Evolutionary conservation across 2,888 invertebrate genomes (phyloP).

Genomic region (Agrilus mali): DNA sequence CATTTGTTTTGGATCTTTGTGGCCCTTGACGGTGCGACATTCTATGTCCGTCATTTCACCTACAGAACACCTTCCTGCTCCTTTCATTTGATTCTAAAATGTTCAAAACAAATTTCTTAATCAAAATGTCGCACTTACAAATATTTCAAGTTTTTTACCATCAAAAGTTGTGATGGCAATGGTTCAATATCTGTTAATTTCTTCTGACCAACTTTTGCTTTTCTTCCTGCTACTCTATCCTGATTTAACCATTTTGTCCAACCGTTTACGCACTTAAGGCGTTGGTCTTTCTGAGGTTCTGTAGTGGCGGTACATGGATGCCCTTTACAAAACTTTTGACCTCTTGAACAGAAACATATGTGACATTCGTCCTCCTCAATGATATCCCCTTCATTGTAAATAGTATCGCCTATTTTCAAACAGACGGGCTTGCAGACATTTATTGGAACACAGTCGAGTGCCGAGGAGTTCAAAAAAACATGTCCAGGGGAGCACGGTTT

Average conservation of each 20-base stretch:
- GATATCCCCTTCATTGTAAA: conserved; percentile 65
- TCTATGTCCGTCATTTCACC: conserved; percentile 58
- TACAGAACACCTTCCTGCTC: conserved; percentile 43
- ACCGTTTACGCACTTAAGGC: conserved; percentile 46
- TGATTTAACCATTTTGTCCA: conserved; percentile 74
- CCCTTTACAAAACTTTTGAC: conserved; percentile 56
- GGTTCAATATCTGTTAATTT: conserved; percentile 43
- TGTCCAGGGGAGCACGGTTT: conserved; percentile 61
- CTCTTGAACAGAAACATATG: conserved; percentile 63
- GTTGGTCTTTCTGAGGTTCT: conserved; percentile 20
- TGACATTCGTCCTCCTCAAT: conserved; percentile 67
- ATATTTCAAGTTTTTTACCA: conserved; percentile 32
- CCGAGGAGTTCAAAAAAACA: conserved; percentile 57
- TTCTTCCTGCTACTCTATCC: conserved; percentile 29
- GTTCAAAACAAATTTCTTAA: not conserved
- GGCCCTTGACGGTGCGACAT: conserved; percentile 57
- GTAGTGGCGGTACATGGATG: conserved; percentile 45
- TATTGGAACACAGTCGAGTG: conserved; percentile 61
- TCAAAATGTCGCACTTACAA: not conserved
- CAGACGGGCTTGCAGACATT: conserved; percentile 59
- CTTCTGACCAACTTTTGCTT: conserved; percentile 18
- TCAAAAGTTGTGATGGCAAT: conserved; percentile 40
- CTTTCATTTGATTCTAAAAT: conserved; percentile 10
- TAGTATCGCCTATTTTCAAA: conserved; percentile 50
- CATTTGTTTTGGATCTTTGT: conserved; percentile 51